Evolutionary conservation across 2,113 vertebrate genomes (phyloP).

Genomic region (Malurus elegans): DNA sequence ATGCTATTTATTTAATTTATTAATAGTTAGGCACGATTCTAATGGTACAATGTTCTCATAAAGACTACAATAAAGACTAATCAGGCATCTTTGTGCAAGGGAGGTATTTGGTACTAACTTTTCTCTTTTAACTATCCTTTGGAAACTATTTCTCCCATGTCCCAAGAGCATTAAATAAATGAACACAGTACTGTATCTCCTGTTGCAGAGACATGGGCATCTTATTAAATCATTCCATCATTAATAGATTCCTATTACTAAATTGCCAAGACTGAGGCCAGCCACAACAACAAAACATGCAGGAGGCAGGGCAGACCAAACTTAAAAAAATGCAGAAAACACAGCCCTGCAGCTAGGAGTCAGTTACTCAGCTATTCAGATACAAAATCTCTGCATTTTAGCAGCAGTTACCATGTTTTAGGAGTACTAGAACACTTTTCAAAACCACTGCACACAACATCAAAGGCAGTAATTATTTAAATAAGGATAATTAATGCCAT

Average conservation of each 20-base stretch:
- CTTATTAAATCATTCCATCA: not conserved
- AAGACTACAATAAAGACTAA: not conserved
- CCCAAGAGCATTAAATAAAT: not conserved
- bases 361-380: not conserved
- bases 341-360: not conserved
- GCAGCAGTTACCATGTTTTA: not conserved
- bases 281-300: not conserved
- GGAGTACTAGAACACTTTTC: not conserved
- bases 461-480: not conserved
- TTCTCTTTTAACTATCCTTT: not conserved
- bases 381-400: not conserved
- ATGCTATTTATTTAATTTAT: conserved; percentile 52
- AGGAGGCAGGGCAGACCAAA: not conserved
- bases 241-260: not conserved
- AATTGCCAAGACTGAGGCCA: not conserved
- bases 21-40: conserved; percentile 18
- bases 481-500: not conserved
- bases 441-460: not conserved
- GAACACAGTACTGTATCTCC: not conserved
- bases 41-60: not conserved
- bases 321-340: not conserved
- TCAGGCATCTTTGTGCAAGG: not conserved
- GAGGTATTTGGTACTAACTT: not conserved
- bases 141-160: conserved; percentile 1
- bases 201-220: not conserved